A percentile compares a stretch with the other conserved stretches of the same genome.
Evolutionary conservation across 1,140 invertebrate genomes (phyloP).

Genomic region (Chlorops oryzae): DNA sequence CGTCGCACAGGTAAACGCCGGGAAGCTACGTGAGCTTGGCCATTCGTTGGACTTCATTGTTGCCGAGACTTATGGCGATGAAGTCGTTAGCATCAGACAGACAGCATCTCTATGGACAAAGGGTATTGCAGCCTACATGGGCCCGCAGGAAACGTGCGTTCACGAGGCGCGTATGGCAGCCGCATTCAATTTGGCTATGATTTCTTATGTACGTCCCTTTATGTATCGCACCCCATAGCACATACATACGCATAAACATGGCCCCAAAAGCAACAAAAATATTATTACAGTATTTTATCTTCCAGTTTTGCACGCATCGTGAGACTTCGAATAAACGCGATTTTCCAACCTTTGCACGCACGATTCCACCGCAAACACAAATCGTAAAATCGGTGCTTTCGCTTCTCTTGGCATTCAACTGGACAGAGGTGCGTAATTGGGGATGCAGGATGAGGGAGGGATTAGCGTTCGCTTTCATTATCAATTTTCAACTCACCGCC

Average conservation of each 20-base stretch:
- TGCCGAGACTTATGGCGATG: slow-evolving; percentile 87
- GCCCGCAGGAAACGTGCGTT: slow-evolving; percentile 91
- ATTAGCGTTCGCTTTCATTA: too few species aligned
- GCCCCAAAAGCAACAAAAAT: too few species aligned
- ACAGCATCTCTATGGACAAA: slow-evolving; percentile 80
- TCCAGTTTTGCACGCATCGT: slow-evolving; percentile 77
- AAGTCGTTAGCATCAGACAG: slow-evolving; percentile 75
- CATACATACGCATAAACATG: too few species aligned
- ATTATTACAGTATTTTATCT: too few species aligned
- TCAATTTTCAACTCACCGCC: too few species aligned
- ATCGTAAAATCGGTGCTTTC: slow-evolving; percentile 84
- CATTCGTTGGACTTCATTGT: slow-evolving; percentile 74
- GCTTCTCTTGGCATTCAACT: slow-evolving; percentile 70
- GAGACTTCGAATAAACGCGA: slow-evolving; percentile 79
- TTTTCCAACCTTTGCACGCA: slow-evolving; percentile 89
- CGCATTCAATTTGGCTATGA: slow-evolving; percentile 87
- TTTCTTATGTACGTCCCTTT: slow-evolving; percentile 69
- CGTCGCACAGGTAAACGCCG: slow-evolving; percentile 61
- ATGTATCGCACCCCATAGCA: too few species aligned
- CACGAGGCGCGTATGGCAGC: slow-evolving; percentile 92
- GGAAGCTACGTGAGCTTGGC: slow-evolving; percentile 56
- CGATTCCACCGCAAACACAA: slow-evolving; percentile 85
- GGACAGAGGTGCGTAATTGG: slow-evolving; percentile 69
- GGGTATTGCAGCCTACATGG: slow-evolving; percentile 85
- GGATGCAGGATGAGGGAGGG: too few species aligned